A percentile compares a stretch with the other conserved stretches of the same genome.
phyloP scores from a whole-genome alignment of 2,797 vertebrate species.

The Cossypha niveicapilla region DNA sequence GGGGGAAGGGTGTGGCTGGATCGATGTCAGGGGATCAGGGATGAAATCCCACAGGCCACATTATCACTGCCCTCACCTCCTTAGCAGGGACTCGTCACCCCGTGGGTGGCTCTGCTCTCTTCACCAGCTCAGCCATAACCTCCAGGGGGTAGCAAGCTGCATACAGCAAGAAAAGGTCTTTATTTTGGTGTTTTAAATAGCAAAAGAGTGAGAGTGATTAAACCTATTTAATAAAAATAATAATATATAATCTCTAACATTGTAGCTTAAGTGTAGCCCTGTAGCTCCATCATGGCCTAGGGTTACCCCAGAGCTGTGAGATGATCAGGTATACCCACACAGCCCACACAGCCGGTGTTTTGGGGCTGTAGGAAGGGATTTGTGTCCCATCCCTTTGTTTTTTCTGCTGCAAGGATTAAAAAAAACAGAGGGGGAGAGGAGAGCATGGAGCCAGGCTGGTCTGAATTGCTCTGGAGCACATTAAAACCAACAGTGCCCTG shows the following conservation, averaged over 20 bases:
- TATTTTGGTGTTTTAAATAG: neutral
- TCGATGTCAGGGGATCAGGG: rapidly evolving
- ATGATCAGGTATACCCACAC: neutral
- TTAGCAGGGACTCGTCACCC: neutral
- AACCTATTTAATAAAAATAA: neutral
- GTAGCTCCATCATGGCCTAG: rapidly evolving
- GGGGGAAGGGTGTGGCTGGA: neutral
- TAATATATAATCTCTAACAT: neutral
- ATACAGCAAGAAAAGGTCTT: neutral
- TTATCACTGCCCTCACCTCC: rapidly evolving
- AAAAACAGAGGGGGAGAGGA: neutral
- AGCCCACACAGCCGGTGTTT: rapidly evolving
- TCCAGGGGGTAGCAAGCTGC: rapidly evolving
- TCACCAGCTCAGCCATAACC: rapidly evolving
- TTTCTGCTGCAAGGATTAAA: neutral
- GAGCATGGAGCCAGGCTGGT: neutral
- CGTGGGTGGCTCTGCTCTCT: rapidly evolving
- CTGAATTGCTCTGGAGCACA: rapidly evolving
- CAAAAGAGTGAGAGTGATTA: neutral
- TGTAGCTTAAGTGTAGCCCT: neutral
- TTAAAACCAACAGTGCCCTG: rapidly evolving
- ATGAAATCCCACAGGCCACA: neutral
- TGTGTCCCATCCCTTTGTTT: neutral
- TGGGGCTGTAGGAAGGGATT: neutral
- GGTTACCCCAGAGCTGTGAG: neutral